These are phyloP conservation scores for Apamea anceps DNA, from an alignment of 2,888 invertebrate species.

Conservation along the genomic window DNA sequence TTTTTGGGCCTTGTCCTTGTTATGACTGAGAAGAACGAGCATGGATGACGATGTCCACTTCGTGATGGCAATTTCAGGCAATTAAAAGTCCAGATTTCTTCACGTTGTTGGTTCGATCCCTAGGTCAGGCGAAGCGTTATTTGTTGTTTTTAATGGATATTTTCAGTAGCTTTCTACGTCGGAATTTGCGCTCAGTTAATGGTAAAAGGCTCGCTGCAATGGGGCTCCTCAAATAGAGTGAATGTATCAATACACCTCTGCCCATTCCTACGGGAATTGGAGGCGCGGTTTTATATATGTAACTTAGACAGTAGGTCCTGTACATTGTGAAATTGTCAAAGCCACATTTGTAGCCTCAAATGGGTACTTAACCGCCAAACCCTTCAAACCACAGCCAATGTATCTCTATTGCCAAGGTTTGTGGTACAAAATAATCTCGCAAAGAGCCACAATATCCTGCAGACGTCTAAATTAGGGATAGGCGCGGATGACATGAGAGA, in stretches of 20 bases:
- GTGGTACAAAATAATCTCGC: constrained; percentile 5
- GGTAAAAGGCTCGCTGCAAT: background rate
- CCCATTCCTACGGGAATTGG: background rate
- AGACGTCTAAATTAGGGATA: constrained; percentile 22
- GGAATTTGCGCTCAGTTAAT: background rate
- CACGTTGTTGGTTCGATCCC: background rate
- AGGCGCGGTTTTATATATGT: background rate
- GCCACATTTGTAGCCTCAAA: background rate
- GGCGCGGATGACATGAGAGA: background rate
- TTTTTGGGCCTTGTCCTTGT: background rate
- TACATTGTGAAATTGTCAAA: background rate
- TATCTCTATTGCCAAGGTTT: background rate
- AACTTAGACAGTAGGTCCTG: background rate
- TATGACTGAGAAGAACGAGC: background rate
- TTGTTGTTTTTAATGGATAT: background rate
- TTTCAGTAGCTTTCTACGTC: background rate
- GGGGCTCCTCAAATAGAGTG: background rate
- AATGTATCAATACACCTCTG: background rate
- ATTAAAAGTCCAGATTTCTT: background rate
- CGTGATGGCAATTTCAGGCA: background rate
- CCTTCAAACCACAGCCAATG: background rate
- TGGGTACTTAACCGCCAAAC: background rate
- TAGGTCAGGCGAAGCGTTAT: background rate
- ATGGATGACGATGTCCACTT: background rate
- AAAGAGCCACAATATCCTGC: constrained; percentile 15